Conservation (phyloP, 1,140 invertebrate genomes). For the Trichogramma pretiosum region DNA sequence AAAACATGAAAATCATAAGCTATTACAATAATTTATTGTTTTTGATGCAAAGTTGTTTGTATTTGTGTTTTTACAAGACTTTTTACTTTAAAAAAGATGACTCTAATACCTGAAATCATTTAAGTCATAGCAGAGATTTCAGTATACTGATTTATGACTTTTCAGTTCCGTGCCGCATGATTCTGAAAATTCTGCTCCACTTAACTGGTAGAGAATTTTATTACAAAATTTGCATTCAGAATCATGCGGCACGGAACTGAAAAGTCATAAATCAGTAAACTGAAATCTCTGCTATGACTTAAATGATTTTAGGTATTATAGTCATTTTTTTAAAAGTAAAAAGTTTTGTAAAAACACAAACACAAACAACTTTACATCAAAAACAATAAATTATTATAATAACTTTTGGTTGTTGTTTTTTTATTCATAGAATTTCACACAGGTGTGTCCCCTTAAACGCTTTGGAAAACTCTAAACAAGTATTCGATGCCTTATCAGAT, state of each 20-base stretch:
- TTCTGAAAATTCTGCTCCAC: too few species aligned
- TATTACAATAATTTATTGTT: too few species aligned
- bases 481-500: slow-evolving; percentile 93
- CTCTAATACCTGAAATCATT: slow-evolving; percentile 10
- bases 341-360: too few species aligned
- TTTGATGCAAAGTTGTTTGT: too few species aligned
- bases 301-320: background rate
- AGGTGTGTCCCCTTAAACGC: too few species aligned
- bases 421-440: slow-evolving; percentile 62
- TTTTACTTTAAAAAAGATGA: slow-evolving; percentile 5
- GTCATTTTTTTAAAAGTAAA: slow-evolving; percentile 6
- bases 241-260: slow-evolving; percentile 91
- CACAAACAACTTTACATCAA: too few species aligned
- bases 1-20: background rate
- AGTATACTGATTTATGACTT: slow-evolving; percentile 83
- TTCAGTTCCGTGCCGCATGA: slow-evolving; percentile 84
- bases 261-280: slow-evolving; percentile 97
- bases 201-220: too few species aligned
- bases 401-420: slow-evolving; percentile 1
- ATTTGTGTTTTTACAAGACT: too few species aligned
- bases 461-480: slow-evolving; percentile 88
- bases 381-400: too few species aligned
- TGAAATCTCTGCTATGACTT: slow-evolving; percentile 50
- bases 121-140: slow-evolving; percentile 76
- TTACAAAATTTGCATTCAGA: slow-evolving; percentile 79